phyloP scores from a whole-genome alignment of 2,113 vertebrate genomes.

The Phrynosoma platyrhinos region DNA sequence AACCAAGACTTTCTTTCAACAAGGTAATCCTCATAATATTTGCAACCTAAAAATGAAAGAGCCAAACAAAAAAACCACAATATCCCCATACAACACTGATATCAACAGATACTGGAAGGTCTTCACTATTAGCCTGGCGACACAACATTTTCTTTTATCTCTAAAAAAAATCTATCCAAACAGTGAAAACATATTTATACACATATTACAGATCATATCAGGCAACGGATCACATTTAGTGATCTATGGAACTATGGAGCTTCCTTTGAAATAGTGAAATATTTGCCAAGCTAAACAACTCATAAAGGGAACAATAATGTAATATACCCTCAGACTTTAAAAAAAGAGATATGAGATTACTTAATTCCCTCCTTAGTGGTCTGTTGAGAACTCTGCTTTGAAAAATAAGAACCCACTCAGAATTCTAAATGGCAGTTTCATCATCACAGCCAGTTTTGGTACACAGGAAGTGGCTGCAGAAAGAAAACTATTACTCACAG shows the following conservation, averaged over 20 bases:
- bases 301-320: background rate
- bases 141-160: background rate
- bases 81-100: background rate
- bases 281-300: background rate
- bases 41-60: too few species aligned
- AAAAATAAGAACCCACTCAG: background rate
- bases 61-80: too few species aligned
- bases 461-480: background rate
- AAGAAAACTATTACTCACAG: constrained; percentile 21
- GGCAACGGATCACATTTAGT: background rate
- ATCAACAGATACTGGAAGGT: background rate
- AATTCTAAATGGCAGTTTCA: background rate
- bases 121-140: background rate
- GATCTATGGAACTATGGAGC: background rate
- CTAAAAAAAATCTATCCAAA: background rate
- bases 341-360: background rate
- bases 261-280: background rate
- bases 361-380: background rate
- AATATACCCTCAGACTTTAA: background rate
- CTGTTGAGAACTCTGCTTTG: background rate
- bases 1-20: background rate
- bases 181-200: background rate
- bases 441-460: background rate
- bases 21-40: background rate
- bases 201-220: background rate